A percentile compares a stretch with the other conserved stretches of the same genome.
Evolutionary conservation across 2,888 invertebrate species (phyloP).

Genomic region (Rhagophthalmus giganteus): DNA sequence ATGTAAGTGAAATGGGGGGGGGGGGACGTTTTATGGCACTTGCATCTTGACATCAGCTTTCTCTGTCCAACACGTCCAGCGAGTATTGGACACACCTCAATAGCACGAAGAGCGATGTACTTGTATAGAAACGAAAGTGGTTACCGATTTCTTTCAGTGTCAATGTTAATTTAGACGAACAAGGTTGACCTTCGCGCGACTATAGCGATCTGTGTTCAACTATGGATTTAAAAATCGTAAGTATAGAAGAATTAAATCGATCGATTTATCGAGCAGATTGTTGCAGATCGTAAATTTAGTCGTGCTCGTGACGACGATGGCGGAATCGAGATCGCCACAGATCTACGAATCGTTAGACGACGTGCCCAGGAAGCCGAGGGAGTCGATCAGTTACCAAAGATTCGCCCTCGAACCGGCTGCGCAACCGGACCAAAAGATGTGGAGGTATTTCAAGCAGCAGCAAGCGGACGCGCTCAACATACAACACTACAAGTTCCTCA

Average conservation of each 20-base stretch:
- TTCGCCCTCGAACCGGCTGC: conserved; percentile 12
- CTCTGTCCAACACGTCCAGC: conserved; percentile 14
- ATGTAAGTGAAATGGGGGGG: background rate
- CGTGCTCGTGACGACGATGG: background rate
- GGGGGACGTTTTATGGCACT: no score
- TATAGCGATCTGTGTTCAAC: background rate
- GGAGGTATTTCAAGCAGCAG: conserved; percentile 49
- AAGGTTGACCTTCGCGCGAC: conserved; percentile 37
- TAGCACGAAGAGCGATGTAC: conserved; percentile 22
- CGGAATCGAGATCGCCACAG: conserved; percentile 35
- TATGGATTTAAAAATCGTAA: conserved; percentile 24
- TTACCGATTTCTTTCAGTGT: conserved; percentile 47
- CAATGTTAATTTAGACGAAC: conserved; percentile 46
- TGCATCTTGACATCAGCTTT: no score
- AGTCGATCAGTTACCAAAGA: conserved; percentile 5
- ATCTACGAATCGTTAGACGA: conserved; percentile 39
- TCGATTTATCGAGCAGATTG: background rate
- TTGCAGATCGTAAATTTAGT: conserved; percentile 2
- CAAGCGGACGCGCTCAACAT: conserved; percentile 37
- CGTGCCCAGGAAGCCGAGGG: background rate
- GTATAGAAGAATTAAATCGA: no score
- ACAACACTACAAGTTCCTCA: no score
- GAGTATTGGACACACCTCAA: conserved; percentile 17
- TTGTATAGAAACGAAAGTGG: conserved; percentile 51
- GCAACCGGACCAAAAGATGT: conserved; percentile 46